These are phyloP conservation scores for Mythimna vitellina DNA, from an alignment of 2,888 invertebrate genomes.

Conservation along the genomic window DNA sequence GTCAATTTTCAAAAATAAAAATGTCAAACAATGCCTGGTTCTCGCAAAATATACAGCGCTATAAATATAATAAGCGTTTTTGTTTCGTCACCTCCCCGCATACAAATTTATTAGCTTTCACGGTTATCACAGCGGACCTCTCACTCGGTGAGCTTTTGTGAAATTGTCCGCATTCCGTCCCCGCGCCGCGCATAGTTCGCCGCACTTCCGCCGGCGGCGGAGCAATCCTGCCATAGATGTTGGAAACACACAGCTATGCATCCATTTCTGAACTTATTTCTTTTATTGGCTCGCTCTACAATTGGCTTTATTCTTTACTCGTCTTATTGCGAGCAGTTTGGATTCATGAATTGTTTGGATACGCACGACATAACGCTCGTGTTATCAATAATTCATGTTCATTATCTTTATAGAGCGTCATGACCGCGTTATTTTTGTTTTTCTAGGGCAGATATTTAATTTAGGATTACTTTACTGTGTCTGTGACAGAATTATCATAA, in stretches of 20 bases:
- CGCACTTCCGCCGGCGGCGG: slow-evolving; percentile 77
- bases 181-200: slow-evolving; percentile 80
- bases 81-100: slow-evolving; percentile 79
- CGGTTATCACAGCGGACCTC: slow-evolving; percentile 84
- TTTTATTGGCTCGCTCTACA: slow-evolving; percentile 71
- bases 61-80: slow-evolving; percentile 76
- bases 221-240: slow-evolving; percentile 77
- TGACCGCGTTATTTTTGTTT: slow-evolving; percentile 48
- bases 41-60: slow-evolving; percentile 46
- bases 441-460: slow-evolving; percentile 54
- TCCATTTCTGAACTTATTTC: slow-evolving; percentile 71
- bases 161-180: slow-evolving; percentile 85
- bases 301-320: slow-evolving; percentile 70
- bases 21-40: slow-evolving; percentile 33
- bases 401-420: slow-evolving; percentile 62
- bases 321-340: slow-evolving; percentile 65
- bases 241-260: slow-evolving; percentile 76
- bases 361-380: slow-evolving; percentile 61
- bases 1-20: slow-evolving; percentile 48
- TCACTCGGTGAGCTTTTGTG: slow-evolving; percentile 84
- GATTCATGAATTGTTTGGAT: slow-evolving; percentile 60
- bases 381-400: slow-evolving; percentile 67
- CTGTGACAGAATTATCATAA: slow-evolving; percentile 57
- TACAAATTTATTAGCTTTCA: slow-evolving; percentile 86
- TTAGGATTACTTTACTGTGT: slow-evolving; percentile 48